phyloP scores from a whole-genome alignment of 2,888 invertebrate genomes.

The Ectobius pallidus region DNA sequence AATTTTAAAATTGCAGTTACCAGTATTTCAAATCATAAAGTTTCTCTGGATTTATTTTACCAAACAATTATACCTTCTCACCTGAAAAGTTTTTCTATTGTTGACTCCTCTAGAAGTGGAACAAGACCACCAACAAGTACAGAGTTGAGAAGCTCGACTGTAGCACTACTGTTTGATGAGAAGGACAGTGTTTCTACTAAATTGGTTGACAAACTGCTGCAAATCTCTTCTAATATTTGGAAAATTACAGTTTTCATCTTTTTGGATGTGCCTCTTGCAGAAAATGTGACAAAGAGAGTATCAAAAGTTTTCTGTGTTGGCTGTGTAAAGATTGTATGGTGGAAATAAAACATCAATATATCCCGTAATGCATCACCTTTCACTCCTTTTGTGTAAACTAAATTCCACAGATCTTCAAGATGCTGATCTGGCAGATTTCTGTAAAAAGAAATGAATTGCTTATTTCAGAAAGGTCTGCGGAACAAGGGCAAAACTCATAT shows the following conservation, averaged over 20 bases:
- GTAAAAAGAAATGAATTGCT: no score
- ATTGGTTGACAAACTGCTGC: constrained; percentile 36
- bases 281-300: constrained; percentile 37
- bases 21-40: no score
- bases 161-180: constrained; percentile 26
- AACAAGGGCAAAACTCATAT: no score
- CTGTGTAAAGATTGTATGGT: constrained; percentile 34
- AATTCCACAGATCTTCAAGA: constrained; percentile 38
- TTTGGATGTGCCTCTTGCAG: constrained; percentile 35
- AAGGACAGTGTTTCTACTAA: constrained; percentile 38
- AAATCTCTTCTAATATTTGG: constrained; percentile 42
- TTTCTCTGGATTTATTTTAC: no score
- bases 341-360: constrained; percentile 41
- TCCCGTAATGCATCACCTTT: constrained; percentile 39
- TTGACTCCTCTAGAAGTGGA: constrained; percentile 31
- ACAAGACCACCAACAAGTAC: constrained; percentile 37
- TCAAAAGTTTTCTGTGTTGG: constrained; percentile 33
- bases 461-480: no score
- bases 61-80: no score
- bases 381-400: constrained; percentile 35
- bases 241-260: constrained; percentile 41
- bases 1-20: no score
- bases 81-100: constrained; percentile 36
- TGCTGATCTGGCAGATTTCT: constrained; percentile 38
- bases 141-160: constrained; percentile 32